Base-by-base conservation (phyloP, 2,113 vertebrate genomes). In the Pithys albifrons region DNA sequence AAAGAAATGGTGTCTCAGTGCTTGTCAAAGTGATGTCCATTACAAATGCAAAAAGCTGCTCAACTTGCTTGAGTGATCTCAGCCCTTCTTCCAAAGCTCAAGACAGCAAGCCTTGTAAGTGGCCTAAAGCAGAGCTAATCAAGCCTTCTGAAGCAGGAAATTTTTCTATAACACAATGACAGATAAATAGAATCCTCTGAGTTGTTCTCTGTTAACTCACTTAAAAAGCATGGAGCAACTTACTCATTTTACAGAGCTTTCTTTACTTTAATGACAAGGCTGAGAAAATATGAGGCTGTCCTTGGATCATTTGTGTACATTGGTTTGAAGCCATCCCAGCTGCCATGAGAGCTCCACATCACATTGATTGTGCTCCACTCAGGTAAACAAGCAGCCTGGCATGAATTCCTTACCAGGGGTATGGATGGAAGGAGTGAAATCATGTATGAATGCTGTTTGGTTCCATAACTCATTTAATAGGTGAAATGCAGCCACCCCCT, bases 321-420 rank as follows among this genome's bases (percentile, higher is more conserved):
- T 96, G 95, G 82, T 97, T 88, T 92, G 55, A 91, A 52, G 97
- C 91, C 95, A 85, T 23, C 69, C 58, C 49, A 45, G 70, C 91
- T 97, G 78, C 49, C 89, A 20, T 12, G 37, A 41, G 84, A 95
- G 91, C 58, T 89, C 81, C 51, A 64, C 81, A 94, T 45, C 55
- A 86, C 0, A 0, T 29, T 85, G 87, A 59, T 76, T 86, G 82
- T 33, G 4, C 91, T 71, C 45, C 8, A 39, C 88, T 97, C 93
- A 96, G 76, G 82, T 93, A 95, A 98, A 97, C 91, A 97, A 96
- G 96, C 91, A 96, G 66, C 95, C 92, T 97, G 39, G 65, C 91
- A 84, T 43, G 70, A 84, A 89, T 51, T 89, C 62, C 88, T 85
- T 62, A 59, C 87, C 92, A 90, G 88, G 61, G 23, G 22, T 49